Evolutionary conservation across 2,888 invertebrate genomes (phyloP).

Genomic region (Cylindroiulus punctatus): DNA sequence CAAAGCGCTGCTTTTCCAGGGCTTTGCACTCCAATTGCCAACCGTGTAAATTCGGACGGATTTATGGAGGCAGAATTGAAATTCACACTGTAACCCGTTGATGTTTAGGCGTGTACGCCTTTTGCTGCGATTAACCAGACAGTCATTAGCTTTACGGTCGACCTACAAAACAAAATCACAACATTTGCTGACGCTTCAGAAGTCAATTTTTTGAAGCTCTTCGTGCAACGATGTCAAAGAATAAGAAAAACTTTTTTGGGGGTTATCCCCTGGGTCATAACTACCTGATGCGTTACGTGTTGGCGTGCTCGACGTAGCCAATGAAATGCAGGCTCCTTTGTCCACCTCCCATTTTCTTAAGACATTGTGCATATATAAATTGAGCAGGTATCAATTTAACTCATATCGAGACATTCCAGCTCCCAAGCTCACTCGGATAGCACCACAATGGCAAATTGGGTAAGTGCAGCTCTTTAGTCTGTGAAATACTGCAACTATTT

Average conservation of each 20-base stretch:
- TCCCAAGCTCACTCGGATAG: slow-evolving; percentile 13
- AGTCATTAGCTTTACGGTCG: slow-evolving; percentile 35
- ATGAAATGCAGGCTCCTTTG: neutral
- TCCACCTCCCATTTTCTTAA: neutral
- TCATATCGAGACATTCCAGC: slow-evolving; percentile 8
- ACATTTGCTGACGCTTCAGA: neutral
- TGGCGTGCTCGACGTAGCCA: neutral
- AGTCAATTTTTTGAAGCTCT: neutral
- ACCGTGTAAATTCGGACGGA: neutral
- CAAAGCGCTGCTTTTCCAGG: slow-evolving; percentile 3
- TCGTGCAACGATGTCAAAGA: neutral
- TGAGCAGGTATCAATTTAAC: neutral
- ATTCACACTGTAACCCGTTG: neutral
- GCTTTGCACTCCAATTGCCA: slow-evolving; percentile 51
- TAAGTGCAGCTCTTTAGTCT: slow-evolving; percentile 19
- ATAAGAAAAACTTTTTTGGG: neutral
- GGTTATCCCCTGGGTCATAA: slow-evolving; percentile 36
- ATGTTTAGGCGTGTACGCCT: slow-evolving; percentile 31
- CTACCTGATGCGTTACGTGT: neutral
- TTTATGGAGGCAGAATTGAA: neutral
- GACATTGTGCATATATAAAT: slow-evolving; percentile 5
- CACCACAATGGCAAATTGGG: slow-evolving; percentile 52
- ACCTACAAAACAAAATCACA: slow-evolving; percentile 46
- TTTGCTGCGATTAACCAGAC: slow-evolving; percentile 23
- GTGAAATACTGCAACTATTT: neutral